phyloP scores from a whole-genome alignment of 2,888 invertebrate species.

The Drosophila parthenogenetica region DNA sequence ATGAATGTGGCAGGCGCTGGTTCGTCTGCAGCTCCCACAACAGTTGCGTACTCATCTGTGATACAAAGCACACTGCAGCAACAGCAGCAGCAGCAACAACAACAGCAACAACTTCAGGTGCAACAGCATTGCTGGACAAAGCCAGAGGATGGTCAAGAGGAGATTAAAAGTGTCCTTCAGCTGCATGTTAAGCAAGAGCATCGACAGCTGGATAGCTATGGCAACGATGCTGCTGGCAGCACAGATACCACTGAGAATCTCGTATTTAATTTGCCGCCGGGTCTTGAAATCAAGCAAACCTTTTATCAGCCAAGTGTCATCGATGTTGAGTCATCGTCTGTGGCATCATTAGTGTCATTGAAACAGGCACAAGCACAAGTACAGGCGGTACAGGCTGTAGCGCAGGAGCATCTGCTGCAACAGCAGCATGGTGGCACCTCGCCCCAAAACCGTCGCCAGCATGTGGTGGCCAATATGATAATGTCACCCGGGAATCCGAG shows the following conservation, averaged over 20 bases:
- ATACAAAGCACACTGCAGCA: slow-evolving; percentile 86
- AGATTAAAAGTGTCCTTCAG: slow-evolving; percentile 82
- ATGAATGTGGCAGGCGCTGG: slow-evolving; percentile 77
- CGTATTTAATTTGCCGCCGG: slow-evolving; percentile 82
- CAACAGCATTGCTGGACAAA: slow-evolving; percentile 79
- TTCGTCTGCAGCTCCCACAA: slow-evolving; percentile 79
- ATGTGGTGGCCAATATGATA: slow-evolving; percentile 83
- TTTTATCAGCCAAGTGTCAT: slow-evolving; percentile 67
- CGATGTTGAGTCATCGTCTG: slow-evolving; percentile 47
- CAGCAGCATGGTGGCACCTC: slow-evolving; percentile 57
- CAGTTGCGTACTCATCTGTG: slow-evolving; percentile 93
- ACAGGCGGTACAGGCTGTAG: slow-evolving; percentile 62
- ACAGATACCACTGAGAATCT: slow-evolving; percentile 78
- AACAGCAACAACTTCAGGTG: slow-evolving; percentile 52
- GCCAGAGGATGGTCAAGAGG: slow-evolving; percentile 77
- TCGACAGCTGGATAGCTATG: slow-evolving; percentile 76
- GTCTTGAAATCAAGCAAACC: slow-evolving; percentile 82
- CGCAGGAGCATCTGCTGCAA: slow-evolving; percentile 68
- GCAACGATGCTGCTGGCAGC: slow-evolving; percentile 54
- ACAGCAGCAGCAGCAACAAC: slow-evolving; percentile 65
- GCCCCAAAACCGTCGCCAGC: slow-evolving; percentile 72
- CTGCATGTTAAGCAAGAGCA: slow-evolving; percentile 83
- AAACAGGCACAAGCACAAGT: slow-evolving; percentile 74
- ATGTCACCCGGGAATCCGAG: slow-evolving; percentile 80
- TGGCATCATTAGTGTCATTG: slow-evolving; percentile 31